A percentile compares a stretch with the other conserved stretches of the same genome.
Evolutionary conservation across 2,888 invertebrate species (phyloP).

Genomic region (Parasteatoda lunata): DNA sequence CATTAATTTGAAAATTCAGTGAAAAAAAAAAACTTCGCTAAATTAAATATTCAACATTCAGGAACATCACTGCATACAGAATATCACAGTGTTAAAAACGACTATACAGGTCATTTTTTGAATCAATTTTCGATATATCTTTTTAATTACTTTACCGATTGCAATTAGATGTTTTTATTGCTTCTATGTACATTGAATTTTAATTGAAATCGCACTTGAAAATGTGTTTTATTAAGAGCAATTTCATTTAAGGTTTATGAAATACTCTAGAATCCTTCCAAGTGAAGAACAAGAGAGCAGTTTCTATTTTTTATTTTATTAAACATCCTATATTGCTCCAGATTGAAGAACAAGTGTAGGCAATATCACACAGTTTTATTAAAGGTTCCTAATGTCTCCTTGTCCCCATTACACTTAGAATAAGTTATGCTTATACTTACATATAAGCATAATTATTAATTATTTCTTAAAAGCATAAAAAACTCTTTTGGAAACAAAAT

Average conservation of each 20-base stretch:
- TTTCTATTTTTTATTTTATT: no score
- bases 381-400: constrained; percentile 36
- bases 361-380: constrained; percentile 63
- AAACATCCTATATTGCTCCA: constrained; percentile 27
- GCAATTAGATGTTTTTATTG: constrained; percentile 36
- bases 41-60: constrained; percentile 45
- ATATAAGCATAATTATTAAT: no score
- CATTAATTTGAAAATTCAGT: background rate
- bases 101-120: constrained; percentile 41
- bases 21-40: constrained; percentile 7
- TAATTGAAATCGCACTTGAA: constrained; percentile 55
- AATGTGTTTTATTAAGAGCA: constrained; percentile 47
- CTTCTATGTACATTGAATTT: constrained; percentile 57
- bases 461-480: no score
- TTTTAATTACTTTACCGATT: constrained; percentile 47
- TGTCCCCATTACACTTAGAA: background rate
- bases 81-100: constrained; percentile 66
- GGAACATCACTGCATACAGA: constrained; percentile 65
- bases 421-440: no score
- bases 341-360: constrained; percentile 43
- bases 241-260: constrained; percentile 50
- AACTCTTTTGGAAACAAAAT: no score
- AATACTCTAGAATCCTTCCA: constrained; percentile 44
- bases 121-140: constrained; percentile 45
- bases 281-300: constrained; percentile 35